Base-by-base conservation (phyloP, 2,888 invertebrate genomes). In the Trichogramma evanescens region DNA sequence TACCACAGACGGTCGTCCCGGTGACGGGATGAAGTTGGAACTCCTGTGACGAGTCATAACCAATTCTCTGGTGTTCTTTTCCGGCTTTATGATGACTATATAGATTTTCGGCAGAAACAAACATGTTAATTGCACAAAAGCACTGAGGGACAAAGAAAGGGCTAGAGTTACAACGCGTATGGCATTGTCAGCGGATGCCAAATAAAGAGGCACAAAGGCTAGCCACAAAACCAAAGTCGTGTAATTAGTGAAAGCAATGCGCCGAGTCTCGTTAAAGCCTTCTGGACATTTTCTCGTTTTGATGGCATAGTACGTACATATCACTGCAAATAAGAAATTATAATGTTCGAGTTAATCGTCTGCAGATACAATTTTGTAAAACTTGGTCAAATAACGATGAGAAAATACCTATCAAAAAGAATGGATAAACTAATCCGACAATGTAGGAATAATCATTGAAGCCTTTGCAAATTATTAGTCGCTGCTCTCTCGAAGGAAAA, bases 281-380 rank as follows among this genome's bases (percentile, higher is more conserved):
- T 81, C 83, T 0, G 83, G 83, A 64, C 82, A 82, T 68, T 83
- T 84, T 54, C 83, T 71, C 6, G 83, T 83, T 69, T 81, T 81
- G 60, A 83, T 75, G 10, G 83, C 83, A 69, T 82, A 84, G 7
- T 82, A 74, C 1, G 82, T 81, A 70, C 83, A 83, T 46, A 79
- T 69, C 3, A 72, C 77, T 77, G 70, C 3, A 64, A 66, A 50
- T 43, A 56, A 46, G 50, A 44, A 13, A 7, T 6, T 44, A 56
- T 48, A 13, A 43, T 49, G 8, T 9, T 5, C 43, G 43, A 50
- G 51, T 56, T 8, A 41, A 10, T 41, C 13, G 6, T 48, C 41
- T 13, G 13, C 5, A 8, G 5, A 6, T 52, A 4, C 7, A 10
- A 45, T 1, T 59, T 54, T 48, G 3, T 50, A 49, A 55, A 9